phyloP scores from a whole-genome alignment of 2,113 vertebrate genomes.

The Atrichornis clamosus region DNA sequence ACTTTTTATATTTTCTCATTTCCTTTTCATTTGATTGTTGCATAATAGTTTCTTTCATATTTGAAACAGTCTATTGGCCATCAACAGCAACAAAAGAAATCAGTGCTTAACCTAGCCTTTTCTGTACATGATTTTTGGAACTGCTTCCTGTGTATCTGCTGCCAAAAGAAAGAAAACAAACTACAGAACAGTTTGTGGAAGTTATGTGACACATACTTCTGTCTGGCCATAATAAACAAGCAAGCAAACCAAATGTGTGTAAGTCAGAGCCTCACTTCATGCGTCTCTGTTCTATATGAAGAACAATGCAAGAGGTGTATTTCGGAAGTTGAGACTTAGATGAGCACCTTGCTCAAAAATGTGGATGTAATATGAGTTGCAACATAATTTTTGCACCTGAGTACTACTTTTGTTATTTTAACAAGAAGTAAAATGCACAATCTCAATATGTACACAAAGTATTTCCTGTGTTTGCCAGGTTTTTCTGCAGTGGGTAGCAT shows the following conservation, averaged over 20 bases:
- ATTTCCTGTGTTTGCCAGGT: not conserved
- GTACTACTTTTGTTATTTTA: not conserved
- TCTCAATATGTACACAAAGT: fast-evolving
- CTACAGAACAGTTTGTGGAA: not conserved
- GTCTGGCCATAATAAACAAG: not conserved
- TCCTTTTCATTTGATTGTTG: not conserved
- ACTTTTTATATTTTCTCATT: not conserved
- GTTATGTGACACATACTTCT: not conserved
- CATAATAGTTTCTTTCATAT: not conserved
- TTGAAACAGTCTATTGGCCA: not conserved
- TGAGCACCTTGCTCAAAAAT: not conserved
- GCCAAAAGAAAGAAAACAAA: not conserved
- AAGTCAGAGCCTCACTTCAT: not conserved
- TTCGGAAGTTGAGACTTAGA: not conserved
- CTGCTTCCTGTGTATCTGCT: not conserved
- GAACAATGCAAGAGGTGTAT: not conserved
- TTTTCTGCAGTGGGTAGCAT: not conserved
- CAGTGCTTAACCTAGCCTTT: not conserved
- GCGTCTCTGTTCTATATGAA: not conserved
- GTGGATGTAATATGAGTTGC: not conserved
- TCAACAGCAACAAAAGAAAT: not conserved
- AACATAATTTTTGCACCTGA: not conserved
- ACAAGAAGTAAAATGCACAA: not conserved
- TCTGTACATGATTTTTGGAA: not conserved
- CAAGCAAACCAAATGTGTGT: not conserved